Evolutionary conservation across 2,888 invertebrate species (phyloP).

Genomic region (Acrocyrtus sp.): DNA sequence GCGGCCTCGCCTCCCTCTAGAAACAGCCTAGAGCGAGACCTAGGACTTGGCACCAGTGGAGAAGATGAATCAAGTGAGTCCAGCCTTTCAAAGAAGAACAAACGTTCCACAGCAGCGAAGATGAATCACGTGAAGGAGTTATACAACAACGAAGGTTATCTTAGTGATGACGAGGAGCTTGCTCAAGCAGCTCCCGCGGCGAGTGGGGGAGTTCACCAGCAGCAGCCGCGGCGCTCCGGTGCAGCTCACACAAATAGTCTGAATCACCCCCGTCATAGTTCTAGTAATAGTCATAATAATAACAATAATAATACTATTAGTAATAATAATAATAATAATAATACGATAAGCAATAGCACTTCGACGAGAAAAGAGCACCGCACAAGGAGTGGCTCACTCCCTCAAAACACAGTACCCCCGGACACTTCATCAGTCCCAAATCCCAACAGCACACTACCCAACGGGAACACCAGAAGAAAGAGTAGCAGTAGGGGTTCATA

Average conservation of each 20-base stretch:
- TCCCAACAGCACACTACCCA: conserved; percentile 42
- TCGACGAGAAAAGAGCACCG: conserved; percentile 28
- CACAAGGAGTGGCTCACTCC: conserved; percentile 55
- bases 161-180: conserved; percentile 67
- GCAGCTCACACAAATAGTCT: conserved; percentile 67
- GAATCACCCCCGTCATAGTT: conserved; percentile 71
- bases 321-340: conserved; percentile 66
- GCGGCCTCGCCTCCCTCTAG: conserved; percentile 57
- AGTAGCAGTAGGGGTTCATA: conserved; percentile 68
- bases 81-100: conserved; percentile 74
- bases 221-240: conserved; percentile 66
- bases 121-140: conserved; percentile 71
- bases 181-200: conserved; percentile 43
- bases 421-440: conserved; percentile 14
- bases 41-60: conserved; percentile 84
- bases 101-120: conserved; percentile 53
- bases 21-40: conserved; percentile 72
- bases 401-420: conserved; percentile 37
- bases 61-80: conserved; percentile 83
- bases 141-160: conserved; percentile 71
- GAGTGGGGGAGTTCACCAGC: conserved; percentile 68
- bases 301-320: conserved; percentile 32
- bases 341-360: conserved; percentile 50
- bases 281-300: conserved; percentile 55
- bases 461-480: conserved; percentile 42